Evolutionary conservation across 2,797 vertebrate species (phyloP).

Genomic region (Cossypha caffra): DNA sequence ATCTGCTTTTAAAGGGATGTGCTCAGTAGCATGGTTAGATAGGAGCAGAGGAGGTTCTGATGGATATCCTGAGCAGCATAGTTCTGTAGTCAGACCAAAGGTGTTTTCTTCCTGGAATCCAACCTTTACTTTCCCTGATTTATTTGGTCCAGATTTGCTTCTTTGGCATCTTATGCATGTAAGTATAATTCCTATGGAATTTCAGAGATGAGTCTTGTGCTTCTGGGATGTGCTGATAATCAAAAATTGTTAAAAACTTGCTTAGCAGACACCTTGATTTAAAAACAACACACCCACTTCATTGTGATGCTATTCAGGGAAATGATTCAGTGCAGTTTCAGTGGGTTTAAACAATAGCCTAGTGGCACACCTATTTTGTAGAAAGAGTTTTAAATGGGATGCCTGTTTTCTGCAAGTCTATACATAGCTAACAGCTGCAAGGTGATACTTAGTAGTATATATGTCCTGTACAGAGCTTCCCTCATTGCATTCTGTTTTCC

Average conservation of each 20-base stretch:
- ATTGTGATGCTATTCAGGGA: slow-evolving; percentile 63
- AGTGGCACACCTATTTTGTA: slow-evolving; percentile 65
- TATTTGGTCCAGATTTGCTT: not conserved
- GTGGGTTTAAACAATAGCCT: slow-evolving; percentile 64
- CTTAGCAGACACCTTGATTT: slow-evolving; percentile 49
- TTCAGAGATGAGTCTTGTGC: not conserved
- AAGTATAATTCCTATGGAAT: not conserved
- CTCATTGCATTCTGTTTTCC: not conserved
- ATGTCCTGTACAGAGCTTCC: not conserved
- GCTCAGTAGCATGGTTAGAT: not conserved
- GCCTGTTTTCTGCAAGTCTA: slow-evolving; percentile 40
- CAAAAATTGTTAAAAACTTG: slow-evolving; percentile 4
- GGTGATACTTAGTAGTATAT: not conserved
- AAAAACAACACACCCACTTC: slow-evolving; percentile 49
- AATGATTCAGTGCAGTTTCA: slow-evolving; percentile 66
- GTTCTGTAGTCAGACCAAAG: not conserved
- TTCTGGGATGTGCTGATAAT: not conserved
- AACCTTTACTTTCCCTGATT: not conserved
- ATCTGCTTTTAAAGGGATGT: not conserved
- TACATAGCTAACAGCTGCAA: not conserved
- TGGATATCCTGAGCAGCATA: not conserved
- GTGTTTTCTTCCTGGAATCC: not conserved
- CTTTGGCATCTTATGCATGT: not conserved
- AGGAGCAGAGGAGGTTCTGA: not conserved
- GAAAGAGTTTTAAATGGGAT: slow-evolving; percentile 51